A percentile compares a stretch with the other conserved stretches of the same genome.
These are phyloP conservation scores for Nephrotoma guestfalica DNA, from an alignment of 2,888 invertebrate species.

Conservation along the genomic window DNA sequence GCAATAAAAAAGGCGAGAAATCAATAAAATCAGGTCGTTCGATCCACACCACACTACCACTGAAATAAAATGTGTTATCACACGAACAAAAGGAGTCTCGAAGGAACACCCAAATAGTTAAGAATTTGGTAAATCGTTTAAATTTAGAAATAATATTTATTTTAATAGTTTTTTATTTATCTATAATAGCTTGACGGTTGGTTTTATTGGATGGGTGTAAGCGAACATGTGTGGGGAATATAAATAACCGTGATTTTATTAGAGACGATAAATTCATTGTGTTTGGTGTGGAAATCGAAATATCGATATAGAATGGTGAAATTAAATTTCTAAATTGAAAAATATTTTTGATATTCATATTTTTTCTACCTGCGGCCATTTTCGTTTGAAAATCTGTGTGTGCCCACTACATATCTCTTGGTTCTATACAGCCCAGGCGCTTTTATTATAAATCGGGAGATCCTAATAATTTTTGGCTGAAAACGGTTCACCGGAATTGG, in stretches of 20 bases:
- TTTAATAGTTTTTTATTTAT: neutral
- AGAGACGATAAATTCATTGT: neutral
- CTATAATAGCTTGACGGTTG: neutral
- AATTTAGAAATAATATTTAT: neutral
- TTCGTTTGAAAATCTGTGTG: too few relatives aligned
- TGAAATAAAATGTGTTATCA: neutral
- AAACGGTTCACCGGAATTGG: too few relatives aligned
- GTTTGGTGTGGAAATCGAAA: too few relatives aligned
- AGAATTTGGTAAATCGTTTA: neutral
- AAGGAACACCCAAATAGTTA: neutral
- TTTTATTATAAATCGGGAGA: too few relatives aligned
- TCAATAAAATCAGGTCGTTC: neutral
- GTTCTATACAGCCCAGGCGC: too few relatives aligned
- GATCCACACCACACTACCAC: neutral
- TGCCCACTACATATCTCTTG: fast-evolving
- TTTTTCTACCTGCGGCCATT: too few relatives aligned
- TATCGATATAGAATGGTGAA: too few relatives aligned
- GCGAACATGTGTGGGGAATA: neutral
- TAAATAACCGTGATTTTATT: neutral
- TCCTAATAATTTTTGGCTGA: too few relatives aligned
- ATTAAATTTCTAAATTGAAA: too few relatives aligned
- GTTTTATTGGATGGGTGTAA: neutral
- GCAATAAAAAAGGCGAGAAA: neutral
- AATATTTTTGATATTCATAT: too few relatives aligned
- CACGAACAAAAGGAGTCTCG: neutral